These are phyloP conservation scores for Spodoptera littoralis DNA, from an alignment of 2,888 invertebrate genomes.

Conservation along the genomic window DNA sequence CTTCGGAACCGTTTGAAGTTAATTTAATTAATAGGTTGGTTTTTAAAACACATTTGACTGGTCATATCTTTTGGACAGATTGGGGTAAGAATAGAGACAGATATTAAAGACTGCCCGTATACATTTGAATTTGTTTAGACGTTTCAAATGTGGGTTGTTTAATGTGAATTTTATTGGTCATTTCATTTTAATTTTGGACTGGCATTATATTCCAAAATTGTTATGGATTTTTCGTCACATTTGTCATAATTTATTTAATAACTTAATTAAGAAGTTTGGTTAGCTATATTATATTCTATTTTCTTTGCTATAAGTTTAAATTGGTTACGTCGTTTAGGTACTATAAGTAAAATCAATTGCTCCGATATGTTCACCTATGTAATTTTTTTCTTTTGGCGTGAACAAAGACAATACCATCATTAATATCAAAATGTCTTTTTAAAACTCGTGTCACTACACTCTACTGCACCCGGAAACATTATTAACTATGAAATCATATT, in stretches of 20 bases:
- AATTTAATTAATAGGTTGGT: slow-evolving; percentile 50
- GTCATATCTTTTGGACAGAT: slow-evolving; percentile 41
- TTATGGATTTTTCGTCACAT: too few species aligned
- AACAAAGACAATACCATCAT: not conserved
- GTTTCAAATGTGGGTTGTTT: slow-evolving; percentile 33
- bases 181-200: not conserved
- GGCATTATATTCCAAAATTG: too few species aligned
- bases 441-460: slow-evolving; percentile 8
- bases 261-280: too few species aligned
- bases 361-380: too few species aligned
- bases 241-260: too few species aligned
- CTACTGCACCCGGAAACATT: slow-evolving; percentile 35
- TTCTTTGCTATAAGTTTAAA: too few species aligned
- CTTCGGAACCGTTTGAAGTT: slow-evolving; percentile 45
- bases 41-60: slow-evolving; percentile 46
- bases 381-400: not conserved
- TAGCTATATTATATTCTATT: not conserved
- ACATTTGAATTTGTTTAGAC: slow-evolving; percentile 5
- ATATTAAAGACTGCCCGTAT: slow-evolving; percentile 38
- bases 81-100: slow-evolving; percentile 11
- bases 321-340: too few species aligned
- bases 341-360: too few species aligned
- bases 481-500: slow-evolving; percentile 38
- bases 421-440: not conserved
- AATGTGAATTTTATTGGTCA: slow-evolving; percentile 24